These are phyloP conservation scores for Pseudolycoriella hygida DNA, from an alignment of 2,888 invertebrate species.

Conservation along the genomic window DNA sequence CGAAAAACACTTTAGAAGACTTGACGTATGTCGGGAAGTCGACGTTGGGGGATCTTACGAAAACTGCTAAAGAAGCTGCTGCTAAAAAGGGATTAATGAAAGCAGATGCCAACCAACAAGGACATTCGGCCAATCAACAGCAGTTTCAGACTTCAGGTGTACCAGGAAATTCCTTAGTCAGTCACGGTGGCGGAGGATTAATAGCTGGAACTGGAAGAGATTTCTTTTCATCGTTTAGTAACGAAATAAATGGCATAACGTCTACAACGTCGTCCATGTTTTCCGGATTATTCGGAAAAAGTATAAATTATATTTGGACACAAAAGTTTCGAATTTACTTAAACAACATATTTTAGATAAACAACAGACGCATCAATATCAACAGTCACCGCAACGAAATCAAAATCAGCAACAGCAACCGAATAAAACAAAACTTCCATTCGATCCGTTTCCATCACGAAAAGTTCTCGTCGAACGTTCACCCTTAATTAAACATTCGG, in stretches of 20 bases:
- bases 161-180: constrained; percentile 21
- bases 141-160: background rate
- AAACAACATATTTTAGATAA: constrained; percentile 1
- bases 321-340: constrained; percentile 2
- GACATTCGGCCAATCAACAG: background rate
- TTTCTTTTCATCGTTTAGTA: constrained; percentile 82
- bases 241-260: constrained; percentile 81
- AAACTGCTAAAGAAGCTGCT: constrained; percentile 77
- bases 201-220: constrained; percentile 53
- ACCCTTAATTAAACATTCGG: constrained; percentile 69
- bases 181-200: constrained; percentile 20
- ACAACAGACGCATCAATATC: constrained; percentile 15
- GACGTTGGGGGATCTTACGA: constrained; percentile 75
- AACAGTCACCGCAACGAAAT: constrained; percentile 15
- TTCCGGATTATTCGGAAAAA: constrained; percentile 81
- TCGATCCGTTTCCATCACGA: constrained; percentile 61
- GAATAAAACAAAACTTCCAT: constrained; percentile 33
- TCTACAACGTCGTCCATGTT: constrained; percentile 88
- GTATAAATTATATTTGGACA: constrained; percentile 18
- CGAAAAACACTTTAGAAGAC: constrained; percentile 76
- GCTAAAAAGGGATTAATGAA: constrained; percentile 71
- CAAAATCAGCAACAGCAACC: constrained; percentile 27
- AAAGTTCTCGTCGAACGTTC: constrained; percentile 80
- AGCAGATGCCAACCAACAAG: constrained; percentile 26
- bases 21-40: constrained; percentile 79